Evolutionary conservation across 2,888 invertebrate species (phyloP).

Genomic region (Hypolimnas misippus): DNA sequence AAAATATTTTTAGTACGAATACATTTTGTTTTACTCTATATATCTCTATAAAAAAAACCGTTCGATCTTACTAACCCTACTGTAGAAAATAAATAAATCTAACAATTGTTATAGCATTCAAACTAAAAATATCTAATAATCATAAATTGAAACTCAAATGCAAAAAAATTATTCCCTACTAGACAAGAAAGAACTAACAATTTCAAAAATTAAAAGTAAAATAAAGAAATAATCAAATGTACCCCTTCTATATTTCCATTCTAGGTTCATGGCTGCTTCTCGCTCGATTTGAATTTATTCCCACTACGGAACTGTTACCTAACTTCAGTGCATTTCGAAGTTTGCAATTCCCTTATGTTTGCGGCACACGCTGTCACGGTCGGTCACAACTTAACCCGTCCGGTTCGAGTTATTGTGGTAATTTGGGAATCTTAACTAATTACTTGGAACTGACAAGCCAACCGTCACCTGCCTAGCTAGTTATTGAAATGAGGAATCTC

Average conservation of each 20-base stretch:
- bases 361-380: constrained; percentile 42
- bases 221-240: too few relatives aligned
- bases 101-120: too few relatives aligned
- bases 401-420: constrained; percentile 20
- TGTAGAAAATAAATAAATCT: too few relatives aligned
- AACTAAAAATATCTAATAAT: too few relatives aligned
- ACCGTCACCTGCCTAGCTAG: constrained; percentile 1
- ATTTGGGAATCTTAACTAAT: constrained; percentile 18
- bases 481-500: not conserved
- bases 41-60: too few relatives aligned
- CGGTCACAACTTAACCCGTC: constrained; percentile 35
- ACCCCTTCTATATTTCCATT: constrained; percentile 29
- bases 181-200: too few relatives aligned
- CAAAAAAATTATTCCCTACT: too few relatives aligned
- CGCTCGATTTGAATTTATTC: constrained; percentile 62
- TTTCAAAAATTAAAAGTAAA: too few relatives aligned
- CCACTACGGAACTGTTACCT: constrained; percentile 44
- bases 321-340: constrained; percentile 47
- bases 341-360: constrained; percentile 46
- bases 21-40: too few relatives aligned
- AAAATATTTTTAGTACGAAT: too few relatives aligned
- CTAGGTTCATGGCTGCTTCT: constrained; percentile 45
- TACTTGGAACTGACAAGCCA: not conserved
- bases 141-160: too few relatives aligned
- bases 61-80: too few relatives aligned